phyloP scores from a whole-genome alignment of 2,888 invertebrate genomes.

The Dendrolimus houi region DNA sequence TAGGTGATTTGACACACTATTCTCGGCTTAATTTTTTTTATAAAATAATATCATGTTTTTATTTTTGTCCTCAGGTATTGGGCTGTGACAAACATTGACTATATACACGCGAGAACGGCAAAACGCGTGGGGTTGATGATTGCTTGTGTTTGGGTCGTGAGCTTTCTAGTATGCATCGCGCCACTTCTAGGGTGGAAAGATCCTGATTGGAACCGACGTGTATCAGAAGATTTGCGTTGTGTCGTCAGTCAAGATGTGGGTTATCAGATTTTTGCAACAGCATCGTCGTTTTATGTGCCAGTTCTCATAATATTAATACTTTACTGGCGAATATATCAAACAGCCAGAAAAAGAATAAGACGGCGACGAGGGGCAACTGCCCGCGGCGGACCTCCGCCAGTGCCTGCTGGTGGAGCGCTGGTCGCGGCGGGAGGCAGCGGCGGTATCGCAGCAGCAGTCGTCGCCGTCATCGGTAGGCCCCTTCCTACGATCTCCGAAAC shows the following conservation, averaged over 20 bases:
- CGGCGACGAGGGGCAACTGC: slow-evolving; percentile 78
- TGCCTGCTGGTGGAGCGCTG: slow-evolving; percentile 75
- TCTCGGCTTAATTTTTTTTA: not conserved
- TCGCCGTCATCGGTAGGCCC: slow-evolving; percentile 81
- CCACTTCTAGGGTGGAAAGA: slow-evolving; percentile 91
- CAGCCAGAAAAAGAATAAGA: slow-evolving; percentile 90
- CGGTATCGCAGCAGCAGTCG: slow-evolving; percentile 84
- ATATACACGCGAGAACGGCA: slow-evolving; percentile 89
- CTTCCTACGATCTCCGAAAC: slow-evolving; percentile 84
- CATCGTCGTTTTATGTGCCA: slow-evolving; percentile 94
- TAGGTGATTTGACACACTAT: slow-evolving; percentile 68
- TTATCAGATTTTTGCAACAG: slow-evolving; percentile 92
- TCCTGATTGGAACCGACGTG: slow-evolving; percentile 71
- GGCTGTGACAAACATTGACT: slow-evolving; percentile 94
- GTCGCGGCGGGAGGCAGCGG: slow-evolving; percentile 84
- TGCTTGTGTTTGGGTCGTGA: slow-evolving; percentile 87
- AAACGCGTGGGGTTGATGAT: slow-evolving; percentile 88
- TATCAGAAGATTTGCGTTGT: slow-evolving; percentile 80
- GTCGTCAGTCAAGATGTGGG: slow-evolving; percentile 90
- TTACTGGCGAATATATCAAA: slow-evolving; percentile 94
- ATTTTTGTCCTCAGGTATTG: slow-evolving; percentile 79
- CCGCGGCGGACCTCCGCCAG: slow-evolving; percentile 64
- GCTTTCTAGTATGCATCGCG: slow-evolving; percentile 90
- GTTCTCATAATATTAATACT: slow-evolving; percentile 90
- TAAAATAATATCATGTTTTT: not conserved